These are phyloP conservation scores for Molossus alvarezi DNA, from an alignment of 2,797 vertebrate species.

Conservation along the genomic window DNA sequence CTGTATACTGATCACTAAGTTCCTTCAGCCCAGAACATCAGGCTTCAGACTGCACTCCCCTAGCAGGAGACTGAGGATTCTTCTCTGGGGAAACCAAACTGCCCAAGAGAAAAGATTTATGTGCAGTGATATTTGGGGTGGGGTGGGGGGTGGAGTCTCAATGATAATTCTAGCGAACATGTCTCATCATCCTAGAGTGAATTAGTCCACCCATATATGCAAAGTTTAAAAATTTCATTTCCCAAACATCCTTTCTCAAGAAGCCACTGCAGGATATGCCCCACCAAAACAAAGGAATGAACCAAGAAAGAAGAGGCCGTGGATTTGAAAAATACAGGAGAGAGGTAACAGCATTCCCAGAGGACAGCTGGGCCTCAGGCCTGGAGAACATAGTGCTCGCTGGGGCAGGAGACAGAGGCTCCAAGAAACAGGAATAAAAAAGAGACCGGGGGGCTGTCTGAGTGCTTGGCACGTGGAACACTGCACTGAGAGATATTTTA, in stretches of 20 bases:
- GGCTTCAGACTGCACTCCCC: not conserved
- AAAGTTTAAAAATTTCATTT: conserved; percentile 26
- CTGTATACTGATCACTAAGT: not conserved
- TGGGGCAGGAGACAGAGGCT: not conserved
- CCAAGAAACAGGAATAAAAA: not conserved
- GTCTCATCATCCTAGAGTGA: not conserved
- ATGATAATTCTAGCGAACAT: not conserved
- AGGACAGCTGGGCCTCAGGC: not conserved
- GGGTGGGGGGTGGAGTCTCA: not conserved
- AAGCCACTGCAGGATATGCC: not conserved
- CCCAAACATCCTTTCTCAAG: not conserved
- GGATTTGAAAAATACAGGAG: not conserved
- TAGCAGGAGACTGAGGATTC: not conserved
- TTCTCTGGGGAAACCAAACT: conserved; percentile 34
- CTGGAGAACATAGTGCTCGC: not conserved
- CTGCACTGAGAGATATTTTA: not conserved
- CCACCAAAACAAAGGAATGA: conserved; percentile 12
- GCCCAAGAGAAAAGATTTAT: not conserved
- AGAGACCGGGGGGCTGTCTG: not conserved
- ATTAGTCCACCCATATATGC: not conserved
- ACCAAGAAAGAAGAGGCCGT: not conserved
- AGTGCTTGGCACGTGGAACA: not conserved
- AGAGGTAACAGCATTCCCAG: not conserved
- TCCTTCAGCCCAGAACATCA: conserved; percentile 11
- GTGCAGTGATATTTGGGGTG: not conserved